These are phyloP conservation scores for Chymomyza caudatula DNA, from an alignment of 2,888 invertebrate species.

Conservation along the genomic window DNA sequence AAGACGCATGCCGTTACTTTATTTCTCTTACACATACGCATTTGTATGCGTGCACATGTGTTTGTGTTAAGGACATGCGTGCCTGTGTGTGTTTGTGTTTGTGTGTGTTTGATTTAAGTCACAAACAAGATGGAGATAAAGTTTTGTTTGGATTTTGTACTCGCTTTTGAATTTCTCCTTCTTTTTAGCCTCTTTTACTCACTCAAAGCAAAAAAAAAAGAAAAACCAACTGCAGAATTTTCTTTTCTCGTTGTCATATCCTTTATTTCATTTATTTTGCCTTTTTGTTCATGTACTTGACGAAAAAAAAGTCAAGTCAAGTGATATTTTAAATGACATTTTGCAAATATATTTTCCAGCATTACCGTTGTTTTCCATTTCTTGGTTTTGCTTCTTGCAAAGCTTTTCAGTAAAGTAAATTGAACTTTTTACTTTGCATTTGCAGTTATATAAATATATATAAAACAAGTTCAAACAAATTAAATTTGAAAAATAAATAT, in stretches of 20 bases:
- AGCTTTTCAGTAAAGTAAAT: constrained; percentile 46
- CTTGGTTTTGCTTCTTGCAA: constrained; percentile 15
- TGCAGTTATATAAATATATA: neutral
- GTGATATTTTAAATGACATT: constrained; percentile 27
- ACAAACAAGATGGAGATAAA: constrained; percentile 68
- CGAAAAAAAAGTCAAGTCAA: constrained; percentile 5
- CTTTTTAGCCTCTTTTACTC: constrained; percentile 7
- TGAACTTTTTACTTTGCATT: constrained; percentile 49
- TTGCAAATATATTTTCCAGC: constrained; percentile 28
- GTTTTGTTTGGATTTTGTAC: constrained; percentile 62
- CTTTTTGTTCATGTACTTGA: neutral
- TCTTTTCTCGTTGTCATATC: constrained; percentile 46
- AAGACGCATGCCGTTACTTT: constrained; percentile 70
- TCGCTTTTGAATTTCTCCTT: constrained; percentile 34
- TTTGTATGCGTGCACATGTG: neutral
- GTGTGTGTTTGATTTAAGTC: constrained; percentile 58
- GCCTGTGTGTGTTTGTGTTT: constrained; percentile 17
- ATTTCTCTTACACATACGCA: constrained; percentile 44
- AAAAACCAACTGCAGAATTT: constrained; percentile 21
- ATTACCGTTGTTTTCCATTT: constrained; percentile 29
- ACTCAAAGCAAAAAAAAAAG: constrained; percentile 6
- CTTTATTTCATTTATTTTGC: constrained; percentile 61
- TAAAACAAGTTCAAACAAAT: constrained; percentile 16
- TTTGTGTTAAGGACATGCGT: neutral
- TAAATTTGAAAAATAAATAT: constrained; percentile 17